Evolutionary conservation across 2,888 invertebrate genomes (phyloP), one percentile per base, ranked within the genome.

Genomic region (Lasius fuliginosus): DNA sequence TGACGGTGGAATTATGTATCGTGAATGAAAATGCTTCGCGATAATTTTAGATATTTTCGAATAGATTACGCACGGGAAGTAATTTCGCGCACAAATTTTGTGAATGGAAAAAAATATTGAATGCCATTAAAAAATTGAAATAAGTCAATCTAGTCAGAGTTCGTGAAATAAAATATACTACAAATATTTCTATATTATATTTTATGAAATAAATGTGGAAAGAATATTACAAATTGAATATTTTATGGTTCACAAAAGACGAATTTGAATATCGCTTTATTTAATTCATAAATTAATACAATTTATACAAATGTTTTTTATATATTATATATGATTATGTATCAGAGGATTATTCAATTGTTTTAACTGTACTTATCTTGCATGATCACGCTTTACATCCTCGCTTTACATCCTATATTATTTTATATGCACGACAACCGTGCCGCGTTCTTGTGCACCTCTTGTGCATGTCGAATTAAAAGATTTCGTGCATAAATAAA

Each of bases 381-480:
- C 12, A 40, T 18, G 18, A 76, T 64, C 23, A 11, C 9, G 3
- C 27, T 76, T 53, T 53, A 12, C 27, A 36, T 65, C 18, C 3
- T 42, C 11, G 27, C 33, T n/a, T n/a, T n/a, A n/a, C n/a, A n/a
- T n/a, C n/a, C 23, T 42, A 58, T 40, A 40, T 67, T 69, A 69
- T 56, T 15, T 77, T n/a, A 77, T 40, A 30, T 1, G 58, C 27
- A n/a, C 49, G 68, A 62, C 33, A 46, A 58, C 30, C 30, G 64
- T 65, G 60, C 15, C 33, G 75, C 53, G 27, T 67, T 67, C 40
- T 77, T 68, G 53, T 8, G 65, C 49, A 53, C n/a, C 8, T 27
- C n/a, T 49, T 30, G 46, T 62, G 30, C 40, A 56, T 77, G 56
- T 68, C n/a, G 82, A 74, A 85, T 85, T 27, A 46, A 62, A 36